Base-by-base conservation (phyloP, 2,113 vertebrate species). In the Oreochromis niloticus region DNA sequence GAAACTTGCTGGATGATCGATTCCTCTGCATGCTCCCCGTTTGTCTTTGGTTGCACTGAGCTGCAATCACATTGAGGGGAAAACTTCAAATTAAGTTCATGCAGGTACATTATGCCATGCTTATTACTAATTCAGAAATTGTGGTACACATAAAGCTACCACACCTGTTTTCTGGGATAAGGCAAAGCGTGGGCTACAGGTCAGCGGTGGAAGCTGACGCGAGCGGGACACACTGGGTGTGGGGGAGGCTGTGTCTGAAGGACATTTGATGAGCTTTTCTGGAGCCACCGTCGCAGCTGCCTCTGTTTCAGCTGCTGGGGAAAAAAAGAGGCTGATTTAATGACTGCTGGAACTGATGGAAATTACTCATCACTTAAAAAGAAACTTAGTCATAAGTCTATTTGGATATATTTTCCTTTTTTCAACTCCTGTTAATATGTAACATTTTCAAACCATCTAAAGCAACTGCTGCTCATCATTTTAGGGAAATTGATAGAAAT, bases 161-260 rank as follows among this genome's bases (percentile, higher is more conserved):
- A n/a, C n/a, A n/a, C n/a, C n/a, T n/a, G n/a, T n/a, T n/a, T n/a
- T n/a, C n/a, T n/a, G n/a, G n/a, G n/a, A n/a, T n/a, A n/a, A n/a
- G n/a, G n/a, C n/a, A n/a, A n/a, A n/a, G n/a, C n/a, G n/a, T n/a
- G n/a, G n/a, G n/a, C n/a, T n/a, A n/a, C n/a, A n/a, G 83, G 81
- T 97, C 96, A 16, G 91, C 89, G 80, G 95, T 92, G 36, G 93
- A 82, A 61, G 96, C 80, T 24, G 95, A 95, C 3, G 41, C 52
- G 71, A 91, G 41, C 52, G 94, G 6, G 22, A 88, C 88, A 81
- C 89, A 89, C 66, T 91, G 9, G 93, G 88, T 27, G 92, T 87
- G 66, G 93, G 88, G 50, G 87, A 89, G 16, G 52, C 9, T 8
- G 85, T 46, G 27, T 56, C 71, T 24, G 90, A 54, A 7, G 2